phyloP scores from a whole-genome alignment of 2,113 vertebrate genomes.

The Zosterops lateralis region DNA sequence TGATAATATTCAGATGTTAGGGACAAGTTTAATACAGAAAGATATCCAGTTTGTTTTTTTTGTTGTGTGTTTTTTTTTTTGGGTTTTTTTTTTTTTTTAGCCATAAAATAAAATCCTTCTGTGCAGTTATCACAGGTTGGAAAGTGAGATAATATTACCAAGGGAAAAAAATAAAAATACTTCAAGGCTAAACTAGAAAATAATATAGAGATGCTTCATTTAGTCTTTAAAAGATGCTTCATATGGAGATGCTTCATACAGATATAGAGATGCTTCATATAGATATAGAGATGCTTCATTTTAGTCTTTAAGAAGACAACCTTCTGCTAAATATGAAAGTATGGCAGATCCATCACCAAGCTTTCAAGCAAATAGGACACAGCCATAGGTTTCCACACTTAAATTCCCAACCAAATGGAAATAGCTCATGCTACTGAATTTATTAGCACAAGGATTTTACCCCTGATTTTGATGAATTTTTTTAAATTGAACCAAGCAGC shows the following conservation, averaged over 20 bases:
- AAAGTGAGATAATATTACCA: not conserved
- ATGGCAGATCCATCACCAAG: not conserved
- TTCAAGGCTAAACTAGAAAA: slow-evolving; percentile 20
- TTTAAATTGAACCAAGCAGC: not conserved
- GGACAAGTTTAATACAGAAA: not conserved
- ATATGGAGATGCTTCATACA: not conserved
- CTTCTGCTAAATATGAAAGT: not conserved
- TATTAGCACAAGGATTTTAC: not conserved
- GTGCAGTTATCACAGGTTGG: not conserved
- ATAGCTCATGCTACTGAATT: not conserved
- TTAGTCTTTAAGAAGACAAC: not conserved
- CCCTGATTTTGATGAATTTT: slow-evolving; percentile 5
- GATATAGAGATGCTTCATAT: not conserved
- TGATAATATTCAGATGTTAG: slow-evolving; percentile 15
- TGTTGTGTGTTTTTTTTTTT: not conserved
- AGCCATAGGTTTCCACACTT: not conserved
- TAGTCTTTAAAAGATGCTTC: not conserved
- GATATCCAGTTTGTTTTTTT: not conserved
- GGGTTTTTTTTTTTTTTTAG: not conserved
- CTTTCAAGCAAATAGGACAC: not conserved
- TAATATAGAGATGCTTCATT: not conserved
- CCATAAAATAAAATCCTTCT: not conserved
- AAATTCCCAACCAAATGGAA: not conserved
- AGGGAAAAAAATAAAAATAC: not conserved
- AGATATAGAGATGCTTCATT: not conserved